A percentile compares a stretch with the other conserved stretches of the same genome.
These are phyloP conservation scores for Pachycephus smyrnensis DNA, from an alignment of 2,888 invertebrate species.

Conservation along the genomic window DNA sequence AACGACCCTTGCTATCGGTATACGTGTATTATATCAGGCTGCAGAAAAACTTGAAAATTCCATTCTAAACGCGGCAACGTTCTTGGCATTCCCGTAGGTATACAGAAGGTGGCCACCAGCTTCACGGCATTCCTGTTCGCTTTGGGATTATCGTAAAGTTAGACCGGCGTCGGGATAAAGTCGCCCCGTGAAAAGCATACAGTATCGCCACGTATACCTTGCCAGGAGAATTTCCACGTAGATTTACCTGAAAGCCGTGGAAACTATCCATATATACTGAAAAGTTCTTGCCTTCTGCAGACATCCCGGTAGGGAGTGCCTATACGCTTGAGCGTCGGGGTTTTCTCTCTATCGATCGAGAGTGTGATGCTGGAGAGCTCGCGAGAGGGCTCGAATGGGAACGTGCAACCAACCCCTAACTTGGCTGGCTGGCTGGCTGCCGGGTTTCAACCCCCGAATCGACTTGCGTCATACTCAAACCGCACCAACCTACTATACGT, in stretches of 20 bases:
- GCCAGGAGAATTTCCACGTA: neutral
- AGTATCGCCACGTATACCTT: neutral
- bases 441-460: neutral
- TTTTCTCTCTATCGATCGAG: slow-evolving; percentile 33
- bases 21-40: neutral
- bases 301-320: neutral
- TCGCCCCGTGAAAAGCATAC: neutral
- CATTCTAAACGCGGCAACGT: neutral
- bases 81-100: neutral
- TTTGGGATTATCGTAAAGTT: neutral
- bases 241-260: neutral
- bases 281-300: neutral
- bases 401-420: neutral
- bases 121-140: neutral
- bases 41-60: neutral
- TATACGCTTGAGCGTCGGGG: neutral
- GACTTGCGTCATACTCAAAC: neutral
- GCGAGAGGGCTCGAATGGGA: slow-evolving; percentile 13
- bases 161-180: neutral
- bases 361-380: slow-evolving; percentile 19
- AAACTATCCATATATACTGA: neutral
- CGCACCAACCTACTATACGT: neutral
- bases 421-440: neutral
- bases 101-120: neutral
- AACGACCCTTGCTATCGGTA: neutral